Evolutionary conservation across 2,888 invertebrate species (phyloP).

Genomic region (Ctenicera cuprea): DNA sequence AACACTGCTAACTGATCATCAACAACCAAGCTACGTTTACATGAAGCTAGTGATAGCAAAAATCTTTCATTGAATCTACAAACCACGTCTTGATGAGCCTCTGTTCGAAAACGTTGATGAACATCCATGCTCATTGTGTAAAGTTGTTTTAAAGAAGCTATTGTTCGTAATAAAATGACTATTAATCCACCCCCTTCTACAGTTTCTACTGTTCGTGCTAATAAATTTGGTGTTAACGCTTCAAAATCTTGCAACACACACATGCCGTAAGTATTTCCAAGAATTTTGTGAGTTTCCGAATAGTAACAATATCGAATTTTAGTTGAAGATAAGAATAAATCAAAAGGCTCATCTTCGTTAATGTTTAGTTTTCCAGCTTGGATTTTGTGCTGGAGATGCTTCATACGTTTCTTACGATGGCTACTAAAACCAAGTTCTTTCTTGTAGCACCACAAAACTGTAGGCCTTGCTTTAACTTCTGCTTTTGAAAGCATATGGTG

Average conservation of each 20-base stretch:
- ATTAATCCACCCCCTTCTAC: conserved; percentile 91
- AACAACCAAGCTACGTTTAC: conserved; percentile 92
- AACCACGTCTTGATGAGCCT: conserved; percentile 93
- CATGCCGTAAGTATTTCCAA: conserved; percentile 92
- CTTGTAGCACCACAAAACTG: conserved; percentile 99
- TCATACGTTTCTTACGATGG: conserved; percentile 95
- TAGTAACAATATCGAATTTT: conserved; percentile 98
- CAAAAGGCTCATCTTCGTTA: conserved; percentile 97
- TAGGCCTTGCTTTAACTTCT: conserved; percentile 92
- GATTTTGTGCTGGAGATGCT: conserved; percentile 87
- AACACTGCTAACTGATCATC: conserved; percentile 95
- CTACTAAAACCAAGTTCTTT: conserved; percentile 80
- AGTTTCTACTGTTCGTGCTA: conserved; percentile 97
- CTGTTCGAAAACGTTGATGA: conserved; percentile 95
- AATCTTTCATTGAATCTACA: conserved; percentile 98
- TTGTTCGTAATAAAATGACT: conserved; percentile 88
- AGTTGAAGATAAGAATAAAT: conserved; percentile 95
- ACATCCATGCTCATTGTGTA: conserved; percentile 99
- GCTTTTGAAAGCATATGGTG: conserved; percentile 99
- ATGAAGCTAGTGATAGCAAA: conserved; percentile 91
- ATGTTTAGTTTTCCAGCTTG: conserved; percentile 91
- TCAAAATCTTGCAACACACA: conserved; percentile 94
- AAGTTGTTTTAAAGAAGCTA: conserved; percentile 93
- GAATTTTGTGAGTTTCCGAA: conserved; percentile 96
- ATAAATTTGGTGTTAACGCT: conserved; percentile 95